Conservation (phyloP, 2,888 invertebrate species). For the Drosophila mulleri region DNA sequence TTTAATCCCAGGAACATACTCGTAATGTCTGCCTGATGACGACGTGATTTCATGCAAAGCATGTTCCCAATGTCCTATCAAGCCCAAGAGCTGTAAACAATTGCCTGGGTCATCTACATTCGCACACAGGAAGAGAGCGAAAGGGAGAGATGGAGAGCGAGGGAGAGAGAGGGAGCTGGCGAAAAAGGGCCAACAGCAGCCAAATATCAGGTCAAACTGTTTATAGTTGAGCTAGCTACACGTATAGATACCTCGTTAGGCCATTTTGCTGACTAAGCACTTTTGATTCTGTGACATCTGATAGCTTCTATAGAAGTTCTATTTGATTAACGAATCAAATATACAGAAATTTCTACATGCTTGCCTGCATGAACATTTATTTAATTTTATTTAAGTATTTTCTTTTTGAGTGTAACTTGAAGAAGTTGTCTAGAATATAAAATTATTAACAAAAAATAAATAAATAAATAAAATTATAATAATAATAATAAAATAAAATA, state of each 20-base stretch:
- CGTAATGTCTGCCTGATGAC: conserved; percentile 77
- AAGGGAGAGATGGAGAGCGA: too few species aligned
- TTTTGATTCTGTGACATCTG: neutral
- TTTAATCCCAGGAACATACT: conserved; percentile 76
- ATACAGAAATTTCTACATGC: too few species aligned
- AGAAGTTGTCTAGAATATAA: too few species aligned
- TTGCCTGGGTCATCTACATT: conserved; percentile 67
- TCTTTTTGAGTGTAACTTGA: too few species aligned
- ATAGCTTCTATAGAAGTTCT: neutral
- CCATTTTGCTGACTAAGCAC: neutral
- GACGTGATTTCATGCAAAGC: conserved; percentile 80
- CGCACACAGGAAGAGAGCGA: neutral
- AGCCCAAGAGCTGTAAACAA: conserved; percentile 76
- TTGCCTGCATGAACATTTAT: too few species aligned
- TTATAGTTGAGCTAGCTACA: neutral
- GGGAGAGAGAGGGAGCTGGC: neutral
- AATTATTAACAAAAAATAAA: too few species aligned
- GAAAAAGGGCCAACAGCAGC: conserved; percentile 14
- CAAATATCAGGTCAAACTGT: conserved; percentile 11
- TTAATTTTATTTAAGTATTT: too few species aligned
- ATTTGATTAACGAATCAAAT: neutral
- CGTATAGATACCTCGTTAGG: conserved; percentile 5
- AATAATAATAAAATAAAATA: too few species aligned
- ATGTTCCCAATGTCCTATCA: conserved; percentile 61
- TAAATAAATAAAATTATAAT: too few species aligned